A percentile compares a stretch with the other conserved stretches of the same genome.
Conservation (phyloP, 2,888 invertebrate species). For the Loripinus fragilis region DNA sequence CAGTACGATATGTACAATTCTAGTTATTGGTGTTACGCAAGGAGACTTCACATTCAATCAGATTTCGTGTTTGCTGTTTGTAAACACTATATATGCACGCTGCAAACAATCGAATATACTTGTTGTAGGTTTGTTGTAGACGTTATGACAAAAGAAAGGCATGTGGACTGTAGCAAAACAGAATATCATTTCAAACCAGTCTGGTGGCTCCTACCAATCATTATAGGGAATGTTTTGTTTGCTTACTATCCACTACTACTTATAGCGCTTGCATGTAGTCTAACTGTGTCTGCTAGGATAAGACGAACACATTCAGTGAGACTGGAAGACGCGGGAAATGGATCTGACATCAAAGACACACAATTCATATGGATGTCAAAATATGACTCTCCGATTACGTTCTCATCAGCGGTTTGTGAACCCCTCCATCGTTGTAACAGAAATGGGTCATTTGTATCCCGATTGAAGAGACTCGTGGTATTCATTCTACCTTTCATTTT, state of each 20-base stretch:
- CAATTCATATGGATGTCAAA: not conserved
- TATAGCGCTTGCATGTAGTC: slow-evolving; percentile 18
- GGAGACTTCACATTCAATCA: slow-evolving; percentile 19
- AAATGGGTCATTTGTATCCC: not conserved
- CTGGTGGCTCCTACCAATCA: slow-evolving; percentile 48
- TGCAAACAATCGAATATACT: slow-evolving; percentile 47
- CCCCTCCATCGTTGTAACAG: slow-evolving; percentile 14
- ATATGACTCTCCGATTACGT: slow-evolving; percentile 25
- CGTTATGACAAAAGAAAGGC: slow-evolving; percentile 12
- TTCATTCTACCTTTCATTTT: slow-evolving; percentile 30
- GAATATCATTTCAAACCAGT: slow-evolving; percentile 27
- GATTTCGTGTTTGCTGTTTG: slow-evolving; percentile 29
- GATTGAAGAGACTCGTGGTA: not conserved
- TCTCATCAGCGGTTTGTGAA: slow-evolving; percentile 28
- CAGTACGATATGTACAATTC: slow-evolving; percentile 37
- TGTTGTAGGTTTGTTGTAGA: slow-evolving; percentile 36
- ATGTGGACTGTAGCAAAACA: slow-evolving; percentile 19
- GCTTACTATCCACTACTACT: slow-evolving; percentile 43
- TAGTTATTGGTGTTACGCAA: slow-evolving; percentile 49
- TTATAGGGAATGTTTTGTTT: slow-evolving; percentile 34
- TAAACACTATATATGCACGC: slow-evolving; percentile 36
- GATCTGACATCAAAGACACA: too few species aligned
- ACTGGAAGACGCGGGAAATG: not conserved
- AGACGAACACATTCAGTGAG: not conserved
- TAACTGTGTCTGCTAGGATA: not conserved